Evolutionary conservation across 1,140 invertebrate genomes (phyloP), one percentile per base, ranked within the genome.

Genomic region (Heterodera carotae): DNA sequence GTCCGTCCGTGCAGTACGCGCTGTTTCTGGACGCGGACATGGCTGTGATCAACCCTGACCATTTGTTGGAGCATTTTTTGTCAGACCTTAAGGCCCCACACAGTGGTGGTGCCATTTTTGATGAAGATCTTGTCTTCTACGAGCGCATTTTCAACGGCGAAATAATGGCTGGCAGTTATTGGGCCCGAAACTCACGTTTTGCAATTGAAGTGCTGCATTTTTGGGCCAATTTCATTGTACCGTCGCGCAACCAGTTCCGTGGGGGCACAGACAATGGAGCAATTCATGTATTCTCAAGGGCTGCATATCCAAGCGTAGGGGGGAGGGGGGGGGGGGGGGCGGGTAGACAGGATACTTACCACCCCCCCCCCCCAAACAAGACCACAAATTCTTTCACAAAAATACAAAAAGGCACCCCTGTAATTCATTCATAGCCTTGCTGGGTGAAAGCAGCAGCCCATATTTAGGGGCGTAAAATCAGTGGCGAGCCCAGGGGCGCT

Each of bases 251-350:
- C 36, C 83, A 69, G 22, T 82, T 83, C 62, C 82, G 83, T 64
- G 83, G 82, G 29, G 83, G 82, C 31, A 84, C 82, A n/a, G 82
- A 83, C 74, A 83, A 83, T 62, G 82, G 83, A 4, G 82, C 82
- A 34, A 76, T 83, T 43, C 78, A 82, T 71, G 83, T 85, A 69
- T 7, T 31, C 10, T 39, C 10, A n/a, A n/a, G n/a, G n/a, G n/a
- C n/a, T n/a, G n/a, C n/a, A n/a, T n/a, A n/a, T n/a, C n/a, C n/a
- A n/a, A n/a, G n/a, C n/a, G n/a, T n/a, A n/a, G n/a, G n/a, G n/a
- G n/a, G n/a, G n/a, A n/a, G n/a, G n/a, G n/a, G n/a, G n/a, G n/a
- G n/a, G n/a, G n/a, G n/a, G n/a, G n/a, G n/a, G n/a, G n/a, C n/a
- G n/a, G n/a, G n/a, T n/a, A n/a, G n/a, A n/a, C n/a, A n/a, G n/a